Evolutionary conservation across 2,888 invertebrate species (phyloP), one percentile per base, ranked within the genome.

Genomic region (Syrista parreyssii): DNA sequence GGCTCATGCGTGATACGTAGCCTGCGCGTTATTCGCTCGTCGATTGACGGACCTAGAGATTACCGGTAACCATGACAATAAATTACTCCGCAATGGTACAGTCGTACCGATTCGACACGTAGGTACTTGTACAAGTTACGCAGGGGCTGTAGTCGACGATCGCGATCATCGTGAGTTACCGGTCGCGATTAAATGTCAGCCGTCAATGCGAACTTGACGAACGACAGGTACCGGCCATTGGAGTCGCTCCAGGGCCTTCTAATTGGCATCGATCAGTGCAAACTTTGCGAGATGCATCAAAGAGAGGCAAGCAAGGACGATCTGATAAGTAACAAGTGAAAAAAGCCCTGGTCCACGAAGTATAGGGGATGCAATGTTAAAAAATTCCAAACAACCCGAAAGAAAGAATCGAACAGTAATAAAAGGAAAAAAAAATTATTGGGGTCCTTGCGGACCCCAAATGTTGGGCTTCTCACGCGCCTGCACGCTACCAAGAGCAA

Each of bases 401-500:
- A 2, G 9, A 55, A 55, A 55, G 23, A 23, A 9, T 23, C 23
- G 9, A 23, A 0, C 23, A 15, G 2, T 2, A 23, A 23, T 55
- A 55, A 0, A 9, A 23, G 2, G 15, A 55, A 23, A 6, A 15
- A 40, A 36, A 55, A 55, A 23, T 23, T 23, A 1, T 9, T 6
- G 23, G 55, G 55, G 55, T 55, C 71, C 31, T 2, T 23, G 9
- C 31, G 71, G 71, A 33, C 71, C 71, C 71, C 71, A 15, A 71
- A 31, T 71, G 30, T 33, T 12, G 32, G 71, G 31, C 32, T 71
- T 71, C 71, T 71, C 71, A 33, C 71, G 71, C 31, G 71, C 71
- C 71, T 71, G 71, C 71, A 71, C 71, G 71, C 71, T 71, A 71
- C 84, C 85, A 84, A 84, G 84, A 82, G 83, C 85, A 87, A 84